These are phyloP conservation scores for Pristionchus maxplancki DNA, from an alignment of 2,888 invertebrate species.

Conservation along the genomic window DNA sequence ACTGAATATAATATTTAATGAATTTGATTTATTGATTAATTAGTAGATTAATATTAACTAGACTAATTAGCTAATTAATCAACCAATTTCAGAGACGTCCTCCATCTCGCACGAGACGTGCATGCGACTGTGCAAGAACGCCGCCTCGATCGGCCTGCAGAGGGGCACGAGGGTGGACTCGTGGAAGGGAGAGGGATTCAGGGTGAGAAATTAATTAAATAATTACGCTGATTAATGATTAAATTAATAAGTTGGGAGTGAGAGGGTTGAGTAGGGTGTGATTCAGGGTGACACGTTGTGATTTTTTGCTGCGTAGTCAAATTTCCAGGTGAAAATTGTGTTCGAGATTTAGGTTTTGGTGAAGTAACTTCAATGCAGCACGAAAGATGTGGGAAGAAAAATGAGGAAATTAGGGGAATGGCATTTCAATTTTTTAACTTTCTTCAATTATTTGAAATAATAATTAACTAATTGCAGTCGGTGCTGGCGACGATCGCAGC, in stretches of 20 bases:
- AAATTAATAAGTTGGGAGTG: background rate
- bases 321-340: background rate
- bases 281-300: too few species aligned
- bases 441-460: background rate
- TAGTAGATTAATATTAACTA: too few species aligned
- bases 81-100: background rate
- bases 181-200: conserved; percentile 81
- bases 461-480: background rate
- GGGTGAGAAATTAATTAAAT: background rate
- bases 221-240: background rate
- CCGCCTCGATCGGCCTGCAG: conserved; percentile 87
- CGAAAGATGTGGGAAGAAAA: background rate
- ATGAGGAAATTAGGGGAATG: background rate
- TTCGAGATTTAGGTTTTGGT: background rate
- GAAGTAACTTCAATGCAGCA: background rate
- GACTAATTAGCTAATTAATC: too few species aligned
- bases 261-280: background rate
- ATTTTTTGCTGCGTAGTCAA: too few species aligned
- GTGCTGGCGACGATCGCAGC: conserved; percentile 20
- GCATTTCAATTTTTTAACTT: too few species aligned
- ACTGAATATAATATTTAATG: too few species aligned
- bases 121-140: conserved; percentile 83
- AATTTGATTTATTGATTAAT: too few species aligned
- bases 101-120: conserved; percentile 54
- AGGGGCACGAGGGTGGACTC: conserved; percentile 86